Percentiles rank a stretch among this genome's conserved stretches.
These are phyloP conservation scores for Pampus argenteus DNA, from an alignment of 2,797 vertebrate genomes.

Conservation along the genomic window DNA sequence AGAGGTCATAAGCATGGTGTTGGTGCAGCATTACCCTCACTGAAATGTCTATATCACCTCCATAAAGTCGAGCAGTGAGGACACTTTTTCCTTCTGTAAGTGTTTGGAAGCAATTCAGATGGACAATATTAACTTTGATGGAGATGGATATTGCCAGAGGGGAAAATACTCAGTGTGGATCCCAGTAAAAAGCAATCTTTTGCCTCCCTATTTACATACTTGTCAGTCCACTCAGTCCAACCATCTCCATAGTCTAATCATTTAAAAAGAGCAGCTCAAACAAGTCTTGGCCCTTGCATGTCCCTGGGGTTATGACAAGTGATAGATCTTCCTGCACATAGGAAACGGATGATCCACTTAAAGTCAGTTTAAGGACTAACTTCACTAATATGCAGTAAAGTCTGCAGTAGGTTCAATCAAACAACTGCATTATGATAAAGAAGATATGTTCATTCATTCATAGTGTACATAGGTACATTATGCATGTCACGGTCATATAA, in stretches of 20 bases:
- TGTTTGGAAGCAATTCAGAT: constrained; percentile 41
- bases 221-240: neutral
- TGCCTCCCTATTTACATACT: constrained; percentile 10
- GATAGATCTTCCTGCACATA: too few relatives aligned
- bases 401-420: too few relatives aligned
- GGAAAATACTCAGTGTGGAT: constrained; percentile 19
- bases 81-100: constrained; percentile 33
- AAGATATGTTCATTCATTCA: too few relatives aligned
- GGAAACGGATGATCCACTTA: too few relatives aligned
- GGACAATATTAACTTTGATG: constrained; percentile 55
- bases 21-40: constrained; percentile 35
- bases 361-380: too few relatives aligned
- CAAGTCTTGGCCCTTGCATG: too few relatives aligned
- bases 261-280: constrained; percentile 10
- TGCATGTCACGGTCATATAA: too few relatives aligned
- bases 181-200: constrained; percentile 27
- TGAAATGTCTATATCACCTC: constrained; percentile 41
- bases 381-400: too few relatives aligned
- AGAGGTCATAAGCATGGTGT: constrained; percentile 36
- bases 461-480: too few relatives aligned
- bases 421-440: too few relatives aligned
- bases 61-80: constrained; percentile 41
- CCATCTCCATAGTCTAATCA: neutral
- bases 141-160: constrained; percentile 46
- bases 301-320: too few relatives aligned